Percentiles rank a stretch among this genome's conserved stretches.
Conservation (phyloP, 2,797 vertebrate species). For the Oreonectes daqikongensis region DNA sequence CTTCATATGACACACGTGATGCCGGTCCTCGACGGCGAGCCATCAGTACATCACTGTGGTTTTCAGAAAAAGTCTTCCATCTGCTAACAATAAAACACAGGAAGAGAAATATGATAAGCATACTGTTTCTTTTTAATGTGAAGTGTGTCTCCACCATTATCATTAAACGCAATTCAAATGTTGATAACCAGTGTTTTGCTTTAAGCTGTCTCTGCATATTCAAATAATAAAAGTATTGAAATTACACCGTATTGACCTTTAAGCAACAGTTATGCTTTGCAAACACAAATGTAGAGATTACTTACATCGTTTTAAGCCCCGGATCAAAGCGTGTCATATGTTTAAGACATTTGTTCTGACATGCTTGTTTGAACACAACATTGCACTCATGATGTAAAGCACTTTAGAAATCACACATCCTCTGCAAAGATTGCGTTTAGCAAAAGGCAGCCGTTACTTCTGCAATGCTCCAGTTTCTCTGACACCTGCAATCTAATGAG, state of each 20-base stretch:
- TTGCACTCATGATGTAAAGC: constrained; percentile 65
- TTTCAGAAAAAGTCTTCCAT: constrained; percentile 99
- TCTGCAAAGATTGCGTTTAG: constrained; percentile 72
- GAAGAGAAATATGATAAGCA: constrained; percentile 22
- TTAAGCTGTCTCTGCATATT: too few relatives aligned
- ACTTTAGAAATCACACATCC: constrained; percentile 72
- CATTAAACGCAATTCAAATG: background rate
- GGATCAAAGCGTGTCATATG: constrained; percentile 49
- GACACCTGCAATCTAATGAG: constrained; percentile 82
- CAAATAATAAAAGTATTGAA: too few relatives aligned
- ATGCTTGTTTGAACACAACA: constrained; percentile 67
- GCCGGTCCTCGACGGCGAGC: constrained; percentile 69
- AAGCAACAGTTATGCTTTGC: background rate
- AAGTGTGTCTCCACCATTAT: background rate
- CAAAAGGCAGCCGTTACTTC: constrained; percentile 73
- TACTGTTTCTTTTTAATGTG: too few relatives aligned
- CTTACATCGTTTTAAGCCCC: constrained; percentile 31
- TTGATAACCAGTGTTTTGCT: too few relatives aligned
- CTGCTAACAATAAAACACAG: constrained; percentile 78
- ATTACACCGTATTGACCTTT: background rate
- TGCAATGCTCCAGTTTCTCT: constrained; percentile 69
- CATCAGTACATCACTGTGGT: constrained; percentile 99
- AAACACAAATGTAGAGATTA: constrained; percentile 36
- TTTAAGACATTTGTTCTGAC: constrained; percentile 66
- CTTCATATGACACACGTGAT: constrained; percentile 76